These are phyloP conservation scores for Tyria jacobaeae DNA, from an alignment of 2,888 invertebrate genomes.

Conservation along the genomic window DNA sequence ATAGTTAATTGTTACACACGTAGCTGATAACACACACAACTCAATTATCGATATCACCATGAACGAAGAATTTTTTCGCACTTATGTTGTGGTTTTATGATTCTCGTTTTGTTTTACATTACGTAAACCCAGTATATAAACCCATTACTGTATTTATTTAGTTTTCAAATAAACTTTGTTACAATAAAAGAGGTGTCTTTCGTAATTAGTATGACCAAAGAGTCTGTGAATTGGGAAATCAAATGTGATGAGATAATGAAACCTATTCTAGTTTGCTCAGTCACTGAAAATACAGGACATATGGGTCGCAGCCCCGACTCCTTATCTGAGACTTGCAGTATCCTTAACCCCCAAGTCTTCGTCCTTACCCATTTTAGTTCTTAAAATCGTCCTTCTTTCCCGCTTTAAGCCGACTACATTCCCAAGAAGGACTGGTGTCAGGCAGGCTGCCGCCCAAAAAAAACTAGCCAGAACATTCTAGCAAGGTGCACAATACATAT, in stretches of 20 bases:
- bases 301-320: no score
- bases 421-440: no score
- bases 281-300: no score
- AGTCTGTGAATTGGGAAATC: not conserved
- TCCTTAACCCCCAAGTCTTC: no score
- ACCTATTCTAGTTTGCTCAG: not conserved
- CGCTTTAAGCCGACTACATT: no score
- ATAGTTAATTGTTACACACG: conserved; percentile 52
- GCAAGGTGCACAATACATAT: no score
- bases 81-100: conserved; percentile 36
- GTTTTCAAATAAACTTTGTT: not conserved
- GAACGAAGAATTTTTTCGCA: conserved; percentile 39
- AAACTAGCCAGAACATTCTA: no score
- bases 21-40: conserved; percentile 50
- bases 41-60: conserved; percentile 52
- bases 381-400: no score
- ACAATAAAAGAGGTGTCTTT: not conserved
- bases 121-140: conserved; percentile 7
- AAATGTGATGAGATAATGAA: no score
- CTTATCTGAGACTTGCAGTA: no score
- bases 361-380: no score
- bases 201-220: not conserved
- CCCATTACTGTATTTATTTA: conserved; percentile 3
- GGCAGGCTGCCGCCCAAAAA: no score
- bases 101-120: conserved; percentile 23